Percentiles rank a stretch among this genome's conserved stretches.
Evolutionary conservation across 2,888 invertebrate genomes (phyloP).

Genomic region (Gnatocerus cornutus): DNA sequence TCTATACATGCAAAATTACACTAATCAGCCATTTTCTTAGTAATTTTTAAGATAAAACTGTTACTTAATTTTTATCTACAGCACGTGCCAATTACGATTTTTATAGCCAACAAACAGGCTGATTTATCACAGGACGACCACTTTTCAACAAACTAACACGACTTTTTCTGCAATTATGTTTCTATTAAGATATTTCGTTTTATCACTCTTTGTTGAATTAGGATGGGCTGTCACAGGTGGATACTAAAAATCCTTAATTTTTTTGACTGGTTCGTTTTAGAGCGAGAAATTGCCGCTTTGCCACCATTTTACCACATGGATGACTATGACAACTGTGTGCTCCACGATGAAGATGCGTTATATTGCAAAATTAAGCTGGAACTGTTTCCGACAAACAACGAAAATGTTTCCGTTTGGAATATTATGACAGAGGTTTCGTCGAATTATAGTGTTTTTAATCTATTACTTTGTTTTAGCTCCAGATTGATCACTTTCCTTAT

Average conservation of each 20-base stretch:
- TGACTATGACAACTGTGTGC: constrained; percentile 59
- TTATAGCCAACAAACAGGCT: no score
- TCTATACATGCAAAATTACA: no score
- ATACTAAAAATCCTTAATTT: not conserved
- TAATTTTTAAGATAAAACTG: no score
- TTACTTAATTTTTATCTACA: no score
- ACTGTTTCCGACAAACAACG: constrained; percentile 47
- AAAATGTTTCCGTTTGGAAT: constrained; percentile 51
- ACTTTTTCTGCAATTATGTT: no score
- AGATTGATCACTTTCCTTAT: no score
- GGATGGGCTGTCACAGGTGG: not conserved
- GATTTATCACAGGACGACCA: no score
- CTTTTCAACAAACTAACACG: not conserved
- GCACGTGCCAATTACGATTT: no score
- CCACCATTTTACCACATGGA: constrained; percentile 58
- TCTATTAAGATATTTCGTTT: no score
- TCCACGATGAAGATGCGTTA: constrained; percentile 53
- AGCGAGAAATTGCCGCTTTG: constrained; percentile 56
- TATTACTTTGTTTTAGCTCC: constrained; percentile 52
- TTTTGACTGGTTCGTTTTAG: constrained; percentile 49
- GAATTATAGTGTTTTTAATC: not conserved
- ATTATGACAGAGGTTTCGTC: constrained; percentile 17
- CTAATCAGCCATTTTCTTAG: no score
- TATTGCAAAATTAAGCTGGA: constrained; percentile 55
- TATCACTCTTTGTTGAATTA: not conserved